Evolutionary conservation across 2,888 invertebrate species (phyloP).

Genomic region (Shargacucullia verbasci): DNA sequence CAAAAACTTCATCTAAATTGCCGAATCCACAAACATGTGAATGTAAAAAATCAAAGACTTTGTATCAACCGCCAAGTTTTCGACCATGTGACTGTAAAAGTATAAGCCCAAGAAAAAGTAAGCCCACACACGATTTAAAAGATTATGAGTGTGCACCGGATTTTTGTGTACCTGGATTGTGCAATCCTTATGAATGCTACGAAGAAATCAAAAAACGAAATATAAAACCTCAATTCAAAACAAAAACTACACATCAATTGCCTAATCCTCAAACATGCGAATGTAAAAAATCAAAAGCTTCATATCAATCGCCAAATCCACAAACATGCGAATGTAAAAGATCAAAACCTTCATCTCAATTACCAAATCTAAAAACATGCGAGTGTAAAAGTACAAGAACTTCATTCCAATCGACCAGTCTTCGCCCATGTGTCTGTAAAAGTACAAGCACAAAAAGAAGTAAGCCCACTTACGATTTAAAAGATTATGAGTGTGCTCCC

Average conservation of each 20-base stretch:
- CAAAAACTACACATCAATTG: too few relatives aligned
- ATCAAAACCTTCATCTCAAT: background rate
- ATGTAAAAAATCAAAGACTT: constrained; percentile 2
- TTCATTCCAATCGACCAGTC: background rate
- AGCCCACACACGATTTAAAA: constrained; percentile 1
- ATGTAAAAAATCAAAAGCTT: constrained; percentile 9
- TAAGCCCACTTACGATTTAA: constrained; percentile 3
- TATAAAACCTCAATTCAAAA: background rate
- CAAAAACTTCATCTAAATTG: background rate
- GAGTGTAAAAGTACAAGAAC: constrained; percentile 13
- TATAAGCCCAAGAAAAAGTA: constrained; percentile 12
- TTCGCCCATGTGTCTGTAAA: constrained; percentile 4
- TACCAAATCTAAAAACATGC: background rate
- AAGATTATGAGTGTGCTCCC: constrained; percentile 1
- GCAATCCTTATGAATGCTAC: constrained; percentile 11
- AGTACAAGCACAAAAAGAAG: constrained; percentile 12
- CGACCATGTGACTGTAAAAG: constrained; percentile 7
- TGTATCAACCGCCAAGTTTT: background rate
- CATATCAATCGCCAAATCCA: background rate
- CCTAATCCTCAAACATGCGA: background rate
- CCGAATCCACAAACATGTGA: constrained; percentile 1
- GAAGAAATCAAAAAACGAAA: constrained; percentile 9
- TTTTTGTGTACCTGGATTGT: constrained; percentile 11
- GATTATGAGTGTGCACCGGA: constrained; percentile 4
- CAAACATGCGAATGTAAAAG: constrained; percentile 10